phyloP scores from a whole-genome alignment of 2,797 vertebrate species.

The Arctocebus calabarensis region DNA sequence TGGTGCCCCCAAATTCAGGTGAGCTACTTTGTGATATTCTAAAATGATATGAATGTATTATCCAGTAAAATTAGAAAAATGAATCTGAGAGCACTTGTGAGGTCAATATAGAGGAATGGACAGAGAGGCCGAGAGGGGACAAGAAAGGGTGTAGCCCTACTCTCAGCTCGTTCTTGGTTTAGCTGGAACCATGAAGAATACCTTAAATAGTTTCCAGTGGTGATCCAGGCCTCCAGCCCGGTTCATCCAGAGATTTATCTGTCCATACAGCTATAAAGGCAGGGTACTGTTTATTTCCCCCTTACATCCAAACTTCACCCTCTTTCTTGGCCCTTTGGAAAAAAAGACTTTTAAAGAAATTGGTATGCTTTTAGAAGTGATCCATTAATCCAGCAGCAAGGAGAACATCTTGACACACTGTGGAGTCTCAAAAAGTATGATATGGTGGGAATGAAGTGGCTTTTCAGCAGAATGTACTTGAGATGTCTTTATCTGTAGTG shows the following conservation, averaged over 20 bases:
- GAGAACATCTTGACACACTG: conserved; percentile 72
- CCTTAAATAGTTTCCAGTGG: background rate
- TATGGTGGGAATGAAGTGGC: background rate
- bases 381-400: conserved; percentile 52
- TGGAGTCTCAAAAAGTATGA: background rate
- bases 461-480: conserved; percentile 18
- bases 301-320: background rate
- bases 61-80: conserved; percentile 18
- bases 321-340: conserved; percentile 21
- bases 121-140: background rate
- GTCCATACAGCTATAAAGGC: background rate
- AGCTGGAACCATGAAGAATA: background rate
- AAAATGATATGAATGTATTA: background rate
- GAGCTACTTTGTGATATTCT: background rate
- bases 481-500: background rate
- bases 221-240: background rate
- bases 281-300: background rate
- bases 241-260: background rate
- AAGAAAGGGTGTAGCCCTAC: background rate
- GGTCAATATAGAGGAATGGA: background rate
- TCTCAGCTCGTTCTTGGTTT: background rate
- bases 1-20: background rate
- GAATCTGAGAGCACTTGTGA: background rate
- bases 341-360: conserved; percentile 34
- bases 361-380: conserved; percentile 20